Conservation (phyloP, 2,113 vertebrate species). For the Echinops telfairi region DNA sequence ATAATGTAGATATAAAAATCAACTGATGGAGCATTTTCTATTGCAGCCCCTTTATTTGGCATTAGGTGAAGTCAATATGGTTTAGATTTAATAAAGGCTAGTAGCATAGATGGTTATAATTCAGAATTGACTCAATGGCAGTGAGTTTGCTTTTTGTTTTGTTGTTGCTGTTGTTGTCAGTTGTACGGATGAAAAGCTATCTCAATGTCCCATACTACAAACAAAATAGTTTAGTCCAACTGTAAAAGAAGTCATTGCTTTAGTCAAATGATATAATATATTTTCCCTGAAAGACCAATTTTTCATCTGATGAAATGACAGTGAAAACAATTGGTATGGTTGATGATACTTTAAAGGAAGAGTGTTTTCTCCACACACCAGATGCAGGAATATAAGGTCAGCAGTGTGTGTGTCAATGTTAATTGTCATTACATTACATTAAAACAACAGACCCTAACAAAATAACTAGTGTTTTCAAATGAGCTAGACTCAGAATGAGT, state of each 20-base stretch:
- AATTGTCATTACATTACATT: constrained; percentile 83
- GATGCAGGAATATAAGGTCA: constrained; percentile 85
- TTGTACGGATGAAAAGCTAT: constrained; percentile 3
- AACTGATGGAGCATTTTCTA: background rate
- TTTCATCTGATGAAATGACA: constrained; percentile 60
- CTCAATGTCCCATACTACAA: background rate
- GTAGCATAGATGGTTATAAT: background rate
- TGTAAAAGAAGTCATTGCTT: background rate
- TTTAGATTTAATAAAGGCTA: constrained; percentile 16
- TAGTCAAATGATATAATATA: constrained; percentile 20
- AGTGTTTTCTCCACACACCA: constrained; percentile 79
- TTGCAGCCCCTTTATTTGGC: background rate
- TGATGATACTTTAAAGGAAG: constrained; percentile 80
- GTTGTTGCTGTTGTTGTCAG: too few species aligned
- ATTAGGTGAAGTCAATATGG: constrained; percentile 29
- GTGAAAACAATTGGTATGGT: constrained; percentile 46
- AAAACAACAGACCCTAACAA: constrained; percentile 82
- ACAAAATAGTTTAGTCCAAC: background rate
- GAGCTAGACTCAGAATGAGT: constrained; percentile 73
- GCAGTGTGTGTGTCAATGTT: constrained; percentile 83
- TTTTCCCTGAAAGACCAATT: constrained; percentile 55
- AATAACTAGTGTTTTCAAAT: constrained; percentile 83
- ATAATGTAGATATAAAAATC: background rate
- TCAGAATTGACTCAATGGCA: too few species aligned
- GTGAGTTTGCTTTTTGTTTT: too few species aligned